Evolutionary conservation across 2,113 vertebrate genomes (phyloP).

Genomic region (Oreotrochilus melanogaster): DNA sequence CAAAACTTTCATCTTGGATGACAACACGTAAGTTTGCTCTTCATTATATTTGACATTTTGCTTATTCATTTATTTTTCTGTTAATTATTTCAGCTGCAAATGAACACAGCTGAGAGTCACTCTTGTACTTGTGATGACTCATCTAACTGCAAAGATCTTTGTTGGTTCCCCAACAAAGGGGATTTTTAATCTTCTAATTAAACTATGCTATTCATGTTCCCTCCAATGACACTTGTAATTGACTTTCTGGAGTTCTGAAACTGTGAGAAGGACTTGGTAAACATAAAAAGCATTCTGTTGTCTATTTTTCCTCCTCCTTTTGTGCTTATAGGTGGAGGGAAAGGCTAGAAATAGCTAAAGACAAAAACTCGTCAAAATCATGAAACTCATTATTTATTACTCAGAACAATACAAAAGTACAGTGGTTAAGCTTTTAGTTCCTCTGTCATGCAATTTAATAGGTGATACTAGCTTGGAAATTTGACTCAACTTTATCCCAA

Average conservation of each 20-base stretch:
- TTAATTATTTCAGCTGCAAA: slow-evolving; percentile 11
- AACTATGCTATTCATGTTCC: background rate
- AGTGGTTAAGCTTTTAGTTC: background rate
- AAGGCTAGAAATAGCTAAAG: background rate
- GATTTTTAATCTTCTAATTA: slow-evolving; percentile 8
- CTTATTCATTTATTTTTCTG: background rate
- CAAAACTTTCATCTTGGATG: background rate
- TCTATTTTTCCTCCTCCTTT: background rate
- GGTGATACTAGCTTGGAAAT: background rate
- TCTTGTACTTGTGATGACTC: background rate
- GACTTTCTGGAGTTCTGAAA: background rate
- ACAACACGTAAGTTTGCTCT: background rate
- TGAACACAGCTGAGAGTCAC: background rate
- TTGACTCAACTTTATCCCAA: background rate
- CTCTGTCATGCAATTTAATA: background rate
- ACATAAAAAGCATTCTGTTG: background rate
- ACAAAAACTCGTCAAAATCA: background rate
- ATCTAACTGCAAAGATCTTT: background rate
- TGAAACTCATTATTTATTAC: background rate
- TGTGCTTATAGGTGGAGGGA: background rate
- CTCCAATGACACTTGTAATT: background rate
- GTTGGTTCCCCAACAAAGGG: background rate
- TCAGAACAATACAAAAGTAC: background rate
- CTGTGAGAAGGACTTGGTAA: background rate
- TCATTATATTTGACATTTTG: background rate